A percentile compares a stretch with the other conserved stretches of the same genome.
phyloP scores from a whole-genome alignment of 92 coral and sea anemone species.

The Metridium senile region DNA sequence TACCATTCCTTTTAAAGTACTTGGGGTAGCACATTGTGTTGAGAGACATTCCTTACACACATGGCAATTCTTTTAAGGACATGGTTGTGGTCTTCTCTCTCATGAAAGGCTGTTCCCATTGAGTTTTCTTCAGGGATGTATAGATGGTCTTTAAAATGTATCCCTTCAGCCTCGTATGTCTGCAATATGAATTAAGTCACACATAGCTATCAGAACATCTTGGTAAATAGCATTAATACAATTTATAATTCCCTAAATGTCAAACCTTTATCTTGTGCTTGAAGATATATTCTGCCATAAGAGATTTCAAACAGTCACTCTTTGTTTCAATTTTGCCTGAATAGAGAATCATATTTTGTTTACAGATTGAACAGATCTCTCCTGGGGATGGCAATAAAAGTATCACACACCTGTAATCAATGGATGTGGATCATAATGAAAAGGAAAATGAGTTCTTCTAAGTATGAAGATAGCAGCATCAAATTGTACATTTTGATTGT shows the following conservation, averaged over 20 bases:
- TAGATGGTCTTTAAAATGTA: conserved; percentile 50
- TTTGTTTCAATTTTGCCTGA: conserved; percentile 57
- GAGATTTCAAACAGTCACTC: conserved; percentile 57
- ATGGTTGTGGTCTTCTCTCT: too few species aligned
- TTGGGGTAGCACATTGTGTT: neutral
- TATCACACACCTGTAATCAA: conserved; percentile 46
- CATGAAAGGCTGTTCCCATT: conserved; percentile 35
- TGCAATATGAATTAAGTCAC: too few species aligned
- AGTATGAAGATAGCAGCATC: too few species aligned
- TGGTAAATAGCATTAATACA: too few species aligned
- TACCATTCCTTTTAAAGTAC: neutral
- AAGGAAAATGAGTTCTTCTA: conserved; percentile 45
- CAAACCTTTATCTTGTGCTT: conserved; percentile 20
- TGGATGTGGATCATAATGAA: conserved; percentile 54
- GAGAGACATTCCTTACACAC: conserved; percentile 18
- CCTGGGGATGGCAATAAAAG: too few species aligned
- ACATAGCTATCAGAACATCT: too few species aligned
- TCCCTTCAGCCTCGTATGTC: conserved; percentile 25
- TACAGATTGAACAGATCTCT: neutral
- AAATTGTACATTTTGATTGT: conserved; percentile 15
- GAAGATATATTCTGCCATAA: conserved; percentile 56
- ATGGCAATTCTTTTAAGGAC: too few species aligned
- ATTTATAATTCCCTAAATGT: too few species aligned
- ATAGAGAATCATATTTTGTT: neutral
- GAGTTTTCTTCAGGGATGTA: conserved; percentile 49